phyloP scores from a whole-genome alignment of 2,888 invertebrate species.

The Blomia tropicalis region DNA sequence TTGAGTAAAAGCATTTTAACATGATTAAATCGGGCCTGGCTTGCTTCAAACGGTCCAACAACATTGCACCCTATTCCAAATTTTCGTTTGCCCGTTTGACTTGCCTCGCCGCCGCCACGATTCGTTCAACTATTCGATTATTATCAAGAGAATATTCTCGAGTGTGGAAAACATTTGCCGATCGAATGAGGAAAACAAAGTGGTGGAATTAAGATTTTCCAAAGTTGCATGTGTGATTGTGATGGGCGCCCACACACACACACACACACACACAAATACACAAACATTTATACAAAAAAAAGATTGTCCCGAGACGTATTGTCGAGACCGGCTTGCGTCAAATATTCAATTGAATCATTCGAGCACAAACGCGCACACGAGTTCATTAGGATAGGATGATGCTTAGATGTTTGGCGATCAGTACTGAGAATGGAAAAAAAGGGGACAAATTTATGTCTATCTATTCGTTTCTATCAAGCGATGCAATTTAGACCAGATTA shows the following conservation, averaged over 20 bases:
- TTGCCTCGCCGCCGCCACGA: too few relatives aligned
- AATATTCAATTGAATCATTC: not conserved
- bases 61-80: not conserved
- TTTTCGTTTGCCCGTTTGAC: not conserved
- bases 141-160: constrained; percentile 9
- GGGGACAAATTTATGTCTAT: too few relatives aligned
- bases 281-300: too few relatives aligned
- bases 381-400: too few relatives aligned
- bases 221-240: too few relatives aligned
- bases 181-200: not conserved
- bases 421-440: not conserved
- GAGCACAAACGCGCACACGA: not conserved
- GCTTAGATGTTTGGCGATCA: too few relatives aligned
- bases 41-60: not conserved
- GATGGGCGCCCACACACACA: too few relatives aligned
- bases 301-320: too few relatives aligned
- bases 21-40: constrained; percentile 24
- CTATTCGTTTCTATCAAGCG: not conserved
- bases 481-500: not conserved
- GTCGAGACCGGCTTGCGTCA: not conserved
- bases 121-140: not conserved
- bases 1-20: constrained; percentile 28
- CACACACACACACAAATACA: too few relatives aligned
- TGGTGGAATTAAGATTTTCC: not conserved
- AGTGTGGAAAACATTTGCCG: too few relatives aligned